Base-by-base conservation (phyloP, 92 coral and sea anemone genomes). In the Hydrozoanthus gracilis region DNA sequence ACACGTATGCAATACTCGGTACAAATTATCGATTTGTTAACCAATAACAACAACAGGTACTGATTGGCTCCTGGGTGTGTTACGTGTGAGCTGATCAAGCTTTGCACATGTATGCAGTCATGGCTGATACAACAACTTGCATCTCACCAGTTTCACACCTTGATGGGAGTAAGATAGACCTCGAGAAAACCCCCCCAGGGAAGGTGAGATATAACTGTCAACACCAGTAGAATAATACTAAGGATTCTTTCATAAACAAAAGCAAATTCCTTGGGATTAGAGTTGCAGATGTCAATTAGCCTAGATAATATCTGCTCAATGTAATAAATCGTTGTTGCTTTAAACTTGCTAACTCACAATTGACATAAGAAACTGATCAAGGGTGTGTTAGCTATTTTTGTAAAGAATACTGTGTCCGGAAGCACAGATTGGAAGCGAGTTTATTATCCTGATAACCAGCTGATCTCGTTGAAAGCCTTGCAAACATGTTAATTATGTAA, bases 131-230 rank as follows among this genome's bases (percentile, higher is more conserved):
- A 54, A 10, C 10, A 8, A 8, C 4, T 77, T 20, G 15, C 17
- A 17, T 56, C n/a, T 56, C 61, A 7, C n/a, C 69, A 27, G 18
- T 48, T 4, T 10, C 20, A 7, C 17, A 54, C 17, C 49, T 2
- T 16, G 48, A 44, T 4, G 39, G 3, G 27, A n/a, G 67, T 11
- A 49, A n/a, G 55, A 13, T 54, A 17, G 50, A 20, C 16, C 39
- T 20, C 17, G 68, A 54, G 52, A 67, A 77, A 27, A 54, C 82
- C 5, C 82, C 82, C 9, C 68, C 51, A 1, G 66, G 65, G 5
- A 77, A 77, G 82, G 82, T 77, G 69, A 77, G 82, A 35, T 73
- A n/a, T 20, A 15, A 18, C 54, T 27, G 13, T 54, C n/a, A 20
- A 5, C 47, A 76, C n/a, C 20, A 2, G 82, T 5, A 61, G 8